phyloP scores from a whole-genome alignment of 2,888 invertebrate species.

The Micropterix aruncella region DNA sequence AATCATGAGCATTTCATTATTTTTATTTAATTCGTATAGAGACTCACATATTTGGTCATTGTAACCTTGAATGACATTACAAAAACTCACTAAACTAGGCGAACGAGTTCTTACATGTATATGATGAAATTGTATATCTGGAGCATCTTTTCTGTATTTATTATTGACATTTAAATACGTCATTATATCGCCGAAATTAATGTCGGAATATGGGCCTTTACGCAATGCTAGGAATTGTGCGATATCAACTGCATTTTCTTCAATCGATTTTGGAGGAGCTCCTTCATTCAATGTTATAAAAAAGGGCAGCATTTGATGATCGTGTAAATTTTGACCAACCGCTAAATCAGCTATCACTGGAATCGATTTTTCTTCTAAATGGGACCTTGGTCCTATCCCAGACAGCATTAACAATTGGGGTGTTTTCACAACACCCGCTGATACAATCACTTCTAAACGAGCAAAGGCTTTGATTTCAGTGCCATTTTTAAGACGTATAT shows the following conservation, averaged over 20 bases:
- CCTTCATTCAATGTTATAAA: neutral
- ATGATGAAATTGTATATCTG: neutral
- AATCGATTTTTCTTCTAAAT: conserved; percentile 43
- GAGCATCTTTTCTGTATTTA: no score
- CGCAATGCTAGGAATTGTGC: neutral
- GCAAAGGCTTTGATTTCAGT: conserved; percentile 31
- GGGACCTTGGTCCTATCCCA: conserved; percentile 51
- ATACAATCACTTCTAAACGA: conserved; percentile 61
- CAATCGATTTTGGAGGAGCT: neutral
- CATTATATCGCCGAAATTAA: neutral
- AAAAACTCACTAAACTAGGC: no score
- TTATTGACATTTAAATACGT: neutral
- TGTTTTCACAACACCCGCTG: conserved; percentile 69
- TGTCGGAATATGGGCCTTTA: neutral
- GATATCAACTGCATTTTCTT: neutral
- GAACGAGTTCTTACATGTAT: no score
- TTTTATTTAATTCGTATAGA: neutral
- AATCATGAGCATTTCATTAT: neutral
- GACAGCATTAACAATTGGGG: conserved; percentile 77
- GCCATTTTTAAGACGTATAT: neutral
- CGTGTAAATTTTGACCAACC: conserved; percentile 59
- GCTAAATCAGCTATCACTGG: conserved; percentile 52
- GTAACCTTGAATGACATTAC: no score
- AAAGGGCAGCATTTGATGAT: neutral
- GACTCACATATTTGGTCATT: neutral